These are phyloP conservation scores for Eunapius fragilis DNA, from an alignment of 37 sponge, comb jelly and placozoan genomes.

Conservation along the genomic window DNA sequence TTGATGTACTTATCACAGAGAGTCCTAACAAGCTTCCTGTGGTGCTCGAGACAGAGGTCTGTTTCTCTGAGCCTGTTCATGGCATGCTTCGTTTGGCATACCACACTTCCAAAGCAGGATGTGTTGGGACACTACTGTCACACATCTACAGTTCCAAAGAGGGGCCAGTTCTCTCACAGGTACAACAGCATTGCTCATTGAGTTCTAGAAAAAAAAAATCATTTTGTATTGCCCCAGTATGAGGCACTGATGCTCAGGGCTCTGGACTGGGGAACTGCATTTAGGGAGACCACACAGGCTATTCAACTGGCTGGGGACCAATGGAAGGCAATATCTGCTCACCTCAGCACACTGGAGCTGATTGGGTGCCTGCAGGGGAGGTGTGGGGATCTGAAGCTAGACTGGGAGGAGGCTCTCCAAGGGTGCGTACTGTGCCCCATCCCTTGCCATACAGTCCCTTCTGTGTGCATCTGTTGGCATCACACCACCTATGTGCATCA, in stretches of 20 bases:
- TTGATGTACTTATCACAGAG: slow-evolving; percentile 18
- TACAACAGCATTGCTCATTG: neutral
- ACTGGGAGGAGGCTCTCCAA: slow-evolving; percentile 10
- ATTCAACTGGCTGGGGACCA: neutral
- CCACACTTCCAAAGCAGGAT: slow-evolving; percentile 22
- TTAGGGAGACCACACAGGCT: neutral
- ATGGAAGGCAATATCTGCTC: neutral
- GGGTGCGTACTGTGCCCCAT: slow-evolving; percentile 5
- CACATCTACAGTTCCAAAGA: neutral
- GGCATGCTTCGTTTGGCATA: slow-evolving; percentile 64
- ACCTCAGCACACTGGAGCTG: neutral
- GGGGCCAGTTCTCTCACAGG: neutral
- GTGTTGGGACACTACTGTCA: slow-evolving; percentile 10
- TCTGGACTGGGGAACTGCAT: neutral
- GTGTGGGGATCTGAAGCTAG: neutral
- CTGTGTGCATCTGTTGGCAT: neutral
- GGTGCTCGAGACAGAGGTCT: slow-evolving; percentile 24
- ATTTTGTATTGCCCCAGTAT: neutral
- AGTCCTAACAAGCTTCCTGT: slow-evolving; percentile 29
- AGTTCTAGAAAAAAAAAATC: neutral
- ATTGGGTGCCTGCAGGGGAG: neutral
- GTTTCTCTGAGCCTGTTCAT: slow-evolving; percentile 37
- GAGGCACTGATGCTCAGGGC: neutral
- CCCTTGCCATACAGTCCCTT: neutral
- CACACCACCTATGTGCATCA: too few relatives aligned